Conservation (phyloP, 1,140 invertebrate species). For the Rhagoletis zephyria region DNA sequence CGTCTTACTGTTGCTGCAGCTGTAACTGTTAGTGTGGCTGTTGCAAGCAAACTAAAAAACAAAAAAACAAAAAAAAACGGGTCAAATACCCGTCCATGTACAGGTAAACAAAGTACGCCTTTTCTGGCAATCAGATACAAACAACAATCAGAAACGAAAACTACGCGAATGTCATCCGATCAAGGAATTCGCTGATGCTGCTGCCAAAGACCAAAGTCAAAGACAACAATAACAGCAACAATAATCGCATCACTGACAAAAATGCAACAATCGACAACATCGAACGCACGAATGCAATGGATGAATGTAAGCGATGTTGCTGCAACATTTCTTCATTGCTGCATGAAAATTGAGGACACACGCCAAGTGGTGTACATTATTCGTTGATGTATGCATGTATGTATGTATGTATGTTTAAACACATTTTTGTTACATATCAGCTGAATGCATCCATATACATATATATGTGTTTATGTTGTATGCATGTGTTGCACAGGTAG, state of each 20-base stretch:
- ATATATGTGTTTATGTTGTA: background rate
- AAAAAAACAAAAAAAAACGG: background rate
- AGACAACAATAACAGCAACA: background rate
- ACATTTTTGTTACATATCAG: background rate
- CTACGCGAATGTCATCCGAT: slow-evolving; percentile 12
- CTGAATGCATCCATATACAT: background rate
- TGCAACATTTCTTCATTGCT: slow-evolving; percentile 30
- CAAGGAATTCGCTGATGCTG: background rate
- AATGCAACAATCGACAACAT: slow-evolving; percentile 30
- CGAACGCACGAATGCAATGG: background rate
- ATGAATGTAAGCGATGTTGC: slow-evolving; percentile 31
- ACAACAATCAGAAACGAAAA: background rate
- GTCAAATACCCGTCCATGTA: slow-evolving; percentile 16
- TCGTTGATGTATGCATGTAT: background rate
- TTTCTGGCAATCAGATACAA: slow-evolving; percentile 1
- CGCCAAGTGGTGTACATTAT: slow-evolving; percentile 37
- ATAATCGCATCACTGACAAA: slow-evolving; percentile 40
- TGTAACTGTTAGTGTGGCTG: background rate
- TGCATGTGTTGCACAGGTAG: background rate
- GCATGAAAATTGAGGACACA: slow-evolving; percentile 46
- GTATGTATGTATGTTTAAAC: background rate
- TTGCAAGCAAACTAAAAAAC: background rate
- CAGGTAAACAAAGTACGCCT: slow-evolving; percentile 14
- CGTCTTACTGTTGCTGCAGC: background rate
- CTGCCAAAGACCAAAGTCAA: background rate